These are phyloP conservation scores for Ptychochromis oligacanthus DNA, from an alignment of 2,113 vertebrate species.

Conservation along the genomic window DNA sequence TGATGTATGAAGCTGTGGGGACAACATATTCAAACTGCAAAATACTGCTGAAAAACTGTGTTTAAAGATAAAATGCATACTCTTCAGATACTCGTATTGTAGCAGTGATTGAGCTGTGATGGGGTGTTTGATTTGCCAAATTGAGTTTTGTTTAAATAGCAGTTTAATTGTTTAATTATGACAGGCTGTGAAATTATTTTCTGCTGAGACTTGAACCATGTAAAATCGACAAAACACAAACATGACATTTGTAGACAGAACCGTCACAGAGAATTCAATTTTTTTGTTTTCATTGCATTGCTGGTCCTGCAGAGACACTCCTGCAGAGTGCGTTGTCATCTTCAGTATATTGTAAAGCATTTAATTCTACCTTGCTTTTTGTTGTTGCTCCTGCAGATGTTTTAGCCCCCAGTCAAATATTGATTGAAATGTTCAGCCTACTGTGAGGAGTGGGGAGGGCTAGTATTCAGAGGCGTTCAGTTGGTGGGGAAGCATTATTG, in stretches of 20 bases:
- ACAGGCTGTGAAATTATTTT: not conserved
- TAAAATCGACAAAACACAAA: not conserved
- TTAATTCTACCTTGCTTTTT: constrained; percentile 36
- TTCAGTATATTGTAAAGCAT: constrained; percentile 34
- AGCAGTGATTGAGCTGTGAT: constrained; percentile 9
- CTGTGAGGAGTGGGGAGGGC: constrained; percentile 33
- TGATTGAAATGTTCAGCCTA: constrained; percentile 66
- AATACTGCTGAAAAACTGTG: not conserved
- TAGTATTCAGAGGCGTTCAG: constrained; percentile 56
- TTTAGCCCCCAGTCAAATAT: constrained; percentile 63
- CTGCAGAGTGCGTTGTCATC: not conserved
- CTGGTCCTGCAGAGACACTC: not conserved
- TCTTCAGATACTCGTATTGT: not conserved
- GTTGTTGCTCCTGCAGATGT: constrained; percentile 48
- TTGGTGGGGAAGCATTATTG: constrained; percentile 68
- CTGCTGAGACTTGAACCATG: not conserved
- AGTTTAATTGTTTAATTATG: not conserved
- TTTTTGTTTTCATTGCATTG: not conserved
- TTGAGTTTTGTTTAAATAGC: not conserved
- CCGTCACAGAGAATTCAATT: not conserved
- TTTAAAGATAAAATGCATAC: not conserved
- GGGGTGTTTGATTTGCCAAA: not conserved
- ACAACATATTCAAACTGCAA: not conserved
- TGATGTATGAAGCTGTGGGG: constrained; percentile 29
- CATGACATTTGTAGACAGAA: not conserved